phyloP scores from a whole-genome alignment of 92 coral and sea anemone genomes.

The Paramuricea clavata region DNA sequence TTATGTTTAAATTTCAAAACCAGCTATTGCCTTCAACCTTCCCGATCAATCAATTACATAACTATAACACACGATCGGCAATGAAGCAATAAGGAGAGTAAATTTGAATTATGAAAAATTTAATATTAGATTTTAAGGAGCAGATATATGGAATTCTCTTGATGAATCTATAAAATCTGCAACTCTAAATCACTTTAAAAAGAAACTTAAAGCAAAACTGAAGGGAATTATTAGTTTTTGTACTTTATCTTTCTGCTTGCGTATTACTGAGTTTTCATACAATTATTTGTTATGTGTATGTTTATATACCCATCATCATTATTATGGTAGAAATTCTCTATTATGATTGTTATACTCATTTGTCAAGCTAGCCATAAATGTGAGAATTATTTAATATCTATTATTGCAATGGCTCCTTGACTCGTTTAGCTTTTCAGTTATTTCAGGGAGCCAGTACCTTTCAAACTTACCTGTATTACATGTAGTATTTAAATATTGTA shows the following conservation, averaged over 20 bases:
- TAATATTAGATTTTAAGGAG: background rate
- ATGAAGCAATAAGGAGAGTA: background rate
- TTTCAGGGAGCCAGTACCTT: background rate
- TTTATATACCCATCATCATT: no score
- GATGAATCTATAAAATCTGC: no score
- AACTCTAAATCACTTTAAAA: no score
- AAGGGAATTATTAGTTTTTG: no score
- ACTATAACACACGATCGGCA: slow-evolving; percentile 18
- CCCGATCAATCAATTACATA: background rate
- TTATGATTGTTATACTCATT: background rate
- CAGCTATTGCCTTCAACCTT: slow-evolving; percentile 30
- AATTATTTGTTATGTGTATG: no score
- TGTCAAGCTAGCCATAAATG: background rate
- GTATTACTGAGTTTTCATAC: no score
- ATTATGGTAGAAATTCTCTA: background rate
- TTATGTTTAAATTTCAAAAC: slow-evolving; percentile 22
- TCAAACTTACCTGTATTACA: no score
- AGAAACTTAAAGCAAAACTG: no score
- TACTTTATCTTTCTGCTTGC: no score
- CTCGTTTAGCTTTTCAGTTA: no score
- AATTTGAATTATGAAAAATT: slow-evolving; percentile 55
- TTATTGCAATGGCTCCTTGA: background rate
- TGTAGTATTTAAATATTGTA: no score
- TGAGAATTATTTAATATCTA: background rate
- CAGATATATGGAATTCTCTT: no score